A percentile compares a stretch with the other conserved stretches of the same genome.
phyloP scores from a whole-genome alignment of 2,797 vertebrate genomes.

The Etheostoma nigrum region DNA sequence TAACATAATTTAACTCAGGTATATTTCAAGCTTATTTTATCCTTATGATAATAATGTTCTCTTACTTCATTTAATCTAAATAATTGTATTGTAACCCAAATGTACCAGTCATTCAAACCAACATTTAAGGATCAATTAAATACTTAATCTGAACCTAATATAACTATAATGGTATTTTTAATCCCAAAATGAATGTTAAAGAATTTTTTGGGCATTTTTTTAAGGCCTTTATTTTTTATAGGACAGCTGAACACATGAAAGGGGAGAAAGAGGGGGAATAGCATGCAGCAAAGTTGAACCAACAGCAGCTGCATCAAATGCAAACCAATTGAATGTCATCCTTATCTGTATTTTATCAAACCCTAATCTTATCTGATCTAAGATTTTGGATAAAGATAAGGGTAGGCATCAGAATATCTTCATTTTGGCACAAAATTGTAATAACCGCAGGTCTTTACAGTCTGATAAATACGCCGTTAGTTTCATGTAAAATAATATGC shows the following conservation, averaged over 20 bases:
- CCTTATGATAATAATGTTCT: background rate
- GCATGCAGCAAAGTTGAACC: too few relatives aligned
- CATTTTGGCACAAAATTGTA: background rate
- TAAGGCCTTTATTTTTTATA: too few relatives aligned
- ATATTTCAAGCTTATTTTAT: background rate
- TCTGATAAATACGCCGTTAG: background rate
- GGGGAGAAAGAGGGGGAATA: too few relatives aligned
- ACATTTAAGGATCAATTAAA: background rate
- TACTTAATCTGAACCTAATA: background rate
- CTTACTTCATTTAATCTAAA: background rate
- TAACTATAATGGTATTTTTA: background rate
- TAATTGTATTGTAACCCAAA: background rate
- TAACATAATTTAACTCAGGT: background rate
- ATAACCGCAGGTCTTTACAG: background rate
- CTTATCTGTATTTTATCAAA: background rate
- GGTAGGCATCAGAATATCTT: background rate
- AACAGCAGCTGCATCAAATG: background rate
- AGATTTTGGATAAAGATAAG: background rate
- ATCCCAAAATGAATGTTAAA: too few relatives aligned
- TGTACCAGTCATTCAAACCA: background rate
- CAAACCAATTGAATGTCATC: background rate
- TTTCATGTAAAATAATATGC: background rate
- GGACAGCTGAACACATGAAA: too few relatives aligned
- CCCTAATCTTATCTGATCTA: background rate
- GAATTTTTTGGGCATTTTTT: too few relatives aligned